Conservation (phyloP, 2,797 vertebrate species). For the Adelosebastes latens region DNA sequence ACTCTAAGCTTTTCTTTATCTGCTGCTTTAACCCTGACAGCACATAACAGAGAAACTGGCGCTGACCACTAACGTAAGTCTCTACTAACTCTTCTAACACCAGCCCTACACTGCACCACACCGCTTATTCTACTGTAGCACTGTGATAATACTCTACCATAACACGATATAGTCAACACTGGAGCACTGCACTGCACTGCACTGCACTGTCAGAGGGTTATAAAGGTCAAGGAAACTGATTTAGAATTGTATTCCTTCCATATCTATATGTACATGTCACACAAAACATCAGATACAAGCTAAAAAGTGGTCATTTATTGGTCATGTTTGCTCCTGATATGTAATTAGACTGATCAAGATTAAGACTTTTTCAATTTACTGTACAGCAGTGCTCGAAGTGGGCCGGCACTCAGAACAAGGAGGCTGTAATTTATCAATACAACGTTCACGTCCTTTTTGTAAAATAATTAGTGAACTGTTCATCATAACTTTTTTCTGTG, state of each 20-base stretch:
- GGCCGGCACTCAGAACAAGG: too few relatives aligned
- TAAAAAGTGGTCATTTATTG: neutral
- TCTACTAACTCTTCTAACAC: constrained; percentile 16
- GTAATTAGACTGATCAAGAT: neutral
- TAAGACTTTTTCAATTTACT: too few relatives aligned
- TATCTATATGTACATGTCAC: neutral
- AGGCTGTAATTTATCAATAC: too few relatives aligned
- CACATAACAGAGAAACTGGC: constrained; percentile 80
- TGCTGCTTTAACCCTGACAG: constrained; percentile 70
- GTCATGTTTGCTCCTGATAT: neutral
- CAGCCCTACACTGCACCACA: neutral
- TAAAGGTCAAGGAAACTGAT: neutral
- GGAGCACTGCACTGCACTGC: neutral
- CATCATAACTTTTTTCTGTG: too few relatives aligned
- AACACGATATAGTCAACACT: neutral
- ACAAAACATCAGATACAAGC: neutral
- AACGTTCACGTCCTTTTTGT: too few relatives aligned
- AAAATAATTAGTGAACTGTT: too few relatives aligned
- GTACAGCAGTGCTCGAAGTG: too few relatives aligned
- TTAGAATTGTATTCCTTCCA: neutral
- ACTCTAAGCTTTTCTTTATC: constrained; percentile 39
- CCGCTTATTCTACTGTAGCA: neutral
- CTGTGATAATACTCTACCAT: neutral
- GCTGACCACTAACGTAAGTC: constrained; percentile 78
- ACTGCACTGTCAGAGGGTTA: neutral